Conservation (phyloP, 2,797 vertebrate species). For the Clamator glandarius region DNA sequence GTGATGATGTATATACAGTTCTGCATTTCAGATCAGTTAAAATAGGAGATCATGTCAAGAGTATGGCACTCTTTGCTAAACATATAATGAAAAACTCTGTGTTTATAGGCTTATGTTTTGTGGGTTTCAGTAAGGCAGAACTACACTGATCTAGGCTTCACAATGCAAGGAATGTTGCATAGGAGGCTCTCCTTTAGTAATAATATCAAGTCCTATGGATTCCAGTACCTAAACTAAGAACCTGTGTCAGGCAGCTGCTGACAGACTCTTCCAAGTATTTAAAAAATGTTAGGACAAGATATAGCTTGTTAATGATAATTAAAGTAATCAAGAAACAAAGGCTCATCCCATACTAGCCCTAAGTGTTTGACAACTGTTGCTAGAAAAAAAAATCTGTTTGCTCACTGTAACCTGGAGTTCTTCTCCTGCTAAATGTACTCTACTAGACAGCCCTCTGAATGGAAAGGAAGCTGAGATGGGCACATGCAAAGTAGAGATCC, state of each 20-base stretch:
- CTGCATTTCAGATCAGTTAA: not conserved
- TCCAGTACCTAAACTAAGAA: not conserved
- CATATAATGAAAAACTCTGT: not conserved
- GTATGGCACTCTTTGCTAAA: not conserved
- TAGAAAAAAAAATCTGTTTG: not conserved
- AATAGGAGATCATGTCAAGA: not conserved
- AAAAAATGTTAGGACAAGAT: not conserved
- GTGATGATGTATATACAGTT: not conserved
- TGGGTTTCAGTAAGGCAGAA: not conserved
- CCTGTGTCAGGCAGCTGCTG: not conserved
- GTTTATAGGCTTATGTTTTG: not conserved
- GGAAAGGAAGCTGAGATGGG: not conserved
- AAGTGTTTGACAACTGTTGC: not conserved
- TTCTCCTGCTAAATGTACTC: not conserved
- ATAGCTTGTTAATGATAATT: not conserved
- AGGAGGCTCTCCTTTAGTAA: not conserved
- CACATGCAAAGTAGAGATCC: not conserved
- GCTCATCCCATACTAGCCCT: not conserved
- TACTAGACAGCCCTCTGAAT: not conserved
- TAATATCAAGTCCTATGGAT: not conserved
- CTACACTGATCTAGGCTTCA: not conserved
- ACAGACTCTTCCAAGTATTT: not conserved
- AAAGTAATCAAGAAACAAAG: not conserved
- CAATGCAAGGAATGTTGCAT: not conserved
- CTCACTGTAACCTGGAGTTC: not conserved